Base-by-base conservation (phyloP, 2,888 invertebrate genomes). In the Scelioninae gen. 2 region DNA sequence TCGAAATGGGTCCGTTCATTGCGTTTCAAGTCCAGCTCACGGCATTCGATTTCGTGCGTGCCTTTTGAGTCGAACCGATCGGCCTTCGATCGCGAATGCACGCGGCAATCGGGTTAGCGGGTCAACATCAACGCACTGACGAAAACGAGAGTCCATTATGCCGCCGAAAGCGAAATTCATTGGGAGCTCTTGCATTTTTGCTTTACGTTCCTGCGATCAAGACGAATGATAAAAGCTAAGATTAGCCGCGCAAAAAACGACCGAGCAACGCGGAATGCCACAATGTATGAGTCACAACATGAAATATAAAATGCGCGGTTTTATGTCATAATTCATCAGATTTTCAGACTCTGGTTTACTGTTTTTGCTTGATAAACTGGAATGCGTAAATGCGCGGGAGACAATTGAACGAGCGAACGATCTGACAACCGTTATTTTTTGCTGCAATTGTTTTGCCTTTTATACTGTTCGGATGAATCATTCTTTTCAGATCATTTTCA, bases 131-230 rank as follows among this genome's bases (percentile, higher is more conserved):
- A 65, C 74, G 70, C 73, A 71, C 46, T 60, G 18, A 15, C 45
- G 73, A 73, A 76, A 76, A 50, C 68, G 76, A 76, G 69, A 74
- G 76, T 76, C 71, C 48, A 67, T 70, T 73, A 67, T 71, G 63
- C 46, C 48, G 65, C 58, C 50, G 73, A 75, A 70, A 67, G 67
- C 43, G 64, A 74, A 67, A 73, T 52, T 15, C 69, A 41, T 19
- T 10, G 48, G 48, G 41, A 50, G 31, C 5, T 9, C 43, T 19
- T 25, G 22, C 5, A 63, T 63, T 68, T 73, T 73, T 73, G 57
- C 41, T 2, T 18, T 6, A 16, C 43, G 43, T 50, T 35, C 37
- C 31, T 33, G 63, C 31, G 48, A 48, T 55, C 55, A 19, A 55
- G 65, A 28, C 48, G 28, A 7, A 11, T 43, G 63, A 64, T 64